Base-by-base conservation (phyloP, 2,797 vertebrate species). In the Lindbergichthys nudifrons region DNA sequence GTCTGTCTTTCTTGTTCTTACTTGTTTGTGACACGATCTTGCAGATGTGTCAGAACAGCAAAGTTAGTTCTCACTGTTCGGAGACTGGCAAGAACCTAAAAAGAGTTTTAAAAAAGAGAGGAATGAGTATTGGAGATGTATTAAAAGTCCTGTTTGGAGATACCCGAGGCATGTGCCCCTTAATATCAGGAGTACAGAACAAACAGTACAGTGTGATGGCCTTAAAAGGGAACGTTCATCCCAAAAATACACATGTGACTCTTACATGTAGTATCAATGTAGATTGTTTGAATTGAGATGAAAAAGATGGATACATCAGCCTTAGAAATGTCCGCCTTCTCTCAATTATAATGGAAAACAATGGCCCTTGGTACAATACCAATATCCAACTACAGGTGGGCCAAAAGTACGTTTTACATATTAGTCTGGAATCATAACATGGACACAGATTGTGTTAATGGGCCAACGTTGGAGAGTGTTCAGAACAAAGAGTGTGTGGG, bases 61-160 rank as follows among this genome's bases (percentile, higher is more conserved):
- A 97, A 94, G 85, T 98, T 98, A 85, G 89, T 96, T 54, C 97
- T 95, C 54, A 99, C 94, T 0, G 97, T 98, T 80, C 95, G 91
- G 50, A 99, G 94, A 84, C 97, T 99, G 85, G 98, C 97, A 78
- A 99, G 93, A 83, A 99, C 96, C 98, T 98, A 72, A 62, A 50
- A 67, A 4, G 21, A 41, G 21, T 36, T 9, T 36, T 0, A 36
- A 59, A 65, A 45, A 72, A 15, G 16, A 69, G 42, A 56, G 18
- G 13, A 11, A 5, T 58, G 47, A 66, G 54, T 18, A 14, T 13
- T 50, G 18, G 14, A 61, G 23, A 10, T 8, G 6, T n/a, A 41
- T 75, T 36, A 62, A 43, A 5, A 47, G 1, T 11, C 5, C 1
- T 36, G 3, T 26, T 12, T n/a, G 52, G 12, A 64, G 14, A 66